phyloP scores from a whole-genome alignment of 2,888 invertebrate species.

The Schizotus pectinicornis region DNA sequence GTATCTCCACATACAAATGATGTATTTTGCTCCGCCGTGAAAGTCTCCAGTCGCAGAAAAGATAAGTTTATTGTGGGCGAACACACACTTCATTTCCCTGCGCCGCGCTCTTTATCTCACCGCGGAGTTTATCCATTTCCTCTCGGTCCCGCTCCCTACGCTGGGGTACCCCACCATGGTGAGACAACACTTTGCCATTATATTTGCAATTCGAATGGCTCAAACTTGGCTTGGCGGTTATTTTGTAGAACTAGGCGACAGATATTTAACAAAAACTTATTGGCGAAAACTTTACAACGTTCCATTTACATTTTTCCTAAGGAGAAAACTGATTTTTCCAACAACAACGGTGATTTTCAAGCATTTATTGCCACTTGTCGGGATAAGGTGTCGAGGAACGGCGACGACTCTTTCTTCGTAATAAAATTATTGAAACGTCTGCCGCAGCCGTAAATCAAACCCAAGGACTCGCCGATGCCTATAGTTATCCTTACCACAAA shows the following conservation, averaged over 20 bases:
- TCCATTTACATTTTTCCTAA: conserved; percentile 38
- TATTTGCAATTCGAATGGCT: conserved; percentile 55
- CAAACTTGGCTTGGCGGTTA: conserved; percentile 41
- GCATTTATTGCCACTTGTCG: no score
- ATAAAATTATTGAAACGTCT: neutral
- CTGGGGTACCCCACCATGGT: conserved; percentile 31
- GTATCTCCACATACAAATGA: conserved; percentile 58
- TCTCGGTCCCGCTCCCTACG: conserved; percentile 47
- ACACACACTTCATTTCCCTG: conserved; percentile 58
- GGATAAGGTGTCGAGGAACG: neutral
- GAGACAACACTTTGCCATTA: conserved; percentile 51
- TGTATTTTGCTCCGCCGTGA: conserved; percentile 55
- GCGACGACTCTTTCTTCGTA: neutral
- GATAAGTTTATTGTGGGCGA: conserved; percentile 59
- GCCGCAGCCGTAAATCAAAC: conserved; percentile 18
- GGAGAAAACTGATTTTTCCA: no score
- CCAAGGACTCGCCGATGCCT: conserved; percentile 19
- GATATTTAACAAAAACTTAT: conserved; percentile 41
- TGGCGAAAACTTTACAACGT: conserved; percentile 38
- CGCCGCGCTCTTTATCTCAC: conserved; percentile 56
- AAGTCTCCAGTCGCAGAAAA: conserved; percentile 56
- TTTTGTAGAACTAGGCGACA: conserved; percentile 41
- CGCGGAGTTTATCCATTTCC: conserved; percentile 58
- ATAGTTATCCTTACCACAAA: conserved; percentile 37
- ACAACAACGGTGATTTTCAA: no score